phyloP scores from a whole-genome alignment of 2,888 invertebrate species.

The Hirtodrosophila alboralis region DNA sequence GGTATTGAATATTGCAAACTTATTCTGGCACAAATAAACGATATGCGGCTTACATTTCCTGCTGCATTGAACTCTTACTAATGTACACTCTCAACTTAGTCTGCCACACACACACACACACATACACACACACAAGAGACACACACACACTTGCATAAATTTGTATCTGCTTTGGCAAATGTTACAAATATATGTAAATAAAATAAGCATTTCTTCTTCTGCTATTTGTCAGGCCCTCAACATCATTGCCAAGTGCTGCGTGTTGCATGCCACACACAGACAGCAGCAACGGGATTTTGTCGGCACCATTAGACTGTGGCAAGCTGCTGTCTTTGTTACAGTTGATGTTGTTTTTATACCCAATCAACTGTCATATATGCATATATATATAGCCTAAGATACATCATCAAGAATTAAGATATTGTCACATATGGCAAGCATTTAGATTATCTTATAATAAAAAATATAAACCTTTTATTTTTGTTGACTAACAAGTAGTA shows the following conservation, averaged over 20 bases:
- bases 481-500: too few species aligned
- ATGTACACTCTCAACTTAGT: slow-evolving; percentile 54
- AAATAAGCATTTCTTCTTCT: slow-evolving; percentile 65
- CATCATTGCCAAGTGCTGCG: slow-evolving; percentile 30
- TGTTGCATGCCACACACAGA: slow-evolving; percentile 41
- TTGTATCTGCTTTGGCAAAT: slow-evolving; percentile 49
- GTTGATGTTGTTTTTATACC: slow-evolving; percentile 5
- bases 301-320: slow-evolving; percentile 31
- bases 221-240: slow-evolving; percentile 62
- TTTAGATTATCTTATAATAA: not conserved
- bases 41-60: slow-evolving; percentile 57
- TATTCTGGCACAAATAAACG: slow-evolving; percentile 24
- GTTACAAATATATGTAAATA: slow-evolving; percentile 75
- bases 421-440: not conserved
- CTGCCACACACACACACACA: slow-evolving; percentile 11
- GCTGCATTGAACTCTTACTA: slow-evolving; percentile 53
- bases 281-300: slow-evolving; percentile 21
- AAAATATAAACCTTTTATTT: too few species aligned
- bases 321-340: slow-evolving; percentile 13
- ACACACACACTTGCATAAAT: slow-evolving; percentile 7
- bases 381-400: too few species aligned
- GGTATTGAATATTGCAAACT: slow-evolving; percentile 18
- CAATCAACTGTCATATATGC: slow-evolving; percentile 2
- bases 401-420: not conserved
- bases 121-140: slow-evolving; percentile 10